phyloP scores from a whole-genome alignment of 2,888 invertebrate genomes.

The Quadriops clusia region DNA sequence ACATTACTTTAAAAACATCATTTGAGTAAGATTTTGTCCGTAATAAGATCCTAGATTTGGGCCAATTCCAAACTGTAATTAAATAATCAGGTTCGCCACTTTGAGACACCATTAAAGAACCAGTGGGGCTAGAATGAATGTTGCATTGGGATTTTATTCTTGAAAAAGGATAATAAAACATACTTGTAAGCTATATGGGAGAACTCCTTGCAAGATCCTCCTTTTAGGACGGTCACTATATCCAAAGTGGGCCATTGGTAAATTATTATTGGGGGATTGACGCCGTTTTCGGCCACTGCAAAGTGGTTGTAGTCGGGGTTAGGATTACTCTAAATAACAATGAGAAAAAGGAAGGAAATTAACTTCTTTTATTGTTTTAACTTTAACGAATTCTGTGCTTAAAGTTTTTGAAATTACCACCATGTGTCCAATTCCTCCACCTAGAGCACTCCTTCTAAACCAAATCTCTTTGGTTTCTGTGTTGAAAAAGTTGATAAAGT shows the following conservation, averaged over 20 bases:
- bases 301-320: slow-evolving; percentile 48
- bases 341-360: slow-evolving; percentile 5
- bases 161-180: slow-evolving; percentile 6
- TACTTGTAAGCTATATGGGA: slow-evolving; percentile 64
- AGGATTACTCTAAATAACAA: slow-evolving; percentile 46
- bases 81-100: slow-evolving; percentile 79
- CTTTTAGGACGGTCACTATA: slow-evolving; percentile 58
- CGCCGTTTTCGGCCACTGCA: slow-evolving; percentile 70
- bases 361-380: slow-evolving; percentile 6
- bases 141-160: not conserved
- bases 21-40: slow-evolving; percentile 74
- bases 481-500: slow-evolving; percentile 65
- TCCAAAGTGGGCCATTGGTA: slow-evolving; percentile 76
- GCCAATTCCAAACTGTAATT: slow-evolving; percentile 85
- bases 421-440: slow-evolving; percentile 72
- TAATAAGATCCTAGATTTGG: slow-evolving; percentile 58
- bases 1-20: slow-evolving; percentile 66
- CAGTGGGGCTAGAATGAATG: slow-evolving; percentile 53
- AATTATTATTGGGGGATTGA: slow-evolving; percentile 61
- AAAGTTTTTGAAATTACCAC: too few species aligned
- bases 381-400: too few species aligned
- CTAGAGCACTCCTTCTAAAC: slow-evolving; percentile 63
- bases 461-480: slow-evolving; percentile 50
- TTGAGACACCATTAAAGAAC: slow-evolving; percentile 67
- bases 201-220: slow-evolving; percentile 64